Evolutionary conservation across 2,888 invertebrate genomes (phyloP), one percentile per base, ranked within the genome.

Genomic region (Tuberolachnus salignus): DNA sequence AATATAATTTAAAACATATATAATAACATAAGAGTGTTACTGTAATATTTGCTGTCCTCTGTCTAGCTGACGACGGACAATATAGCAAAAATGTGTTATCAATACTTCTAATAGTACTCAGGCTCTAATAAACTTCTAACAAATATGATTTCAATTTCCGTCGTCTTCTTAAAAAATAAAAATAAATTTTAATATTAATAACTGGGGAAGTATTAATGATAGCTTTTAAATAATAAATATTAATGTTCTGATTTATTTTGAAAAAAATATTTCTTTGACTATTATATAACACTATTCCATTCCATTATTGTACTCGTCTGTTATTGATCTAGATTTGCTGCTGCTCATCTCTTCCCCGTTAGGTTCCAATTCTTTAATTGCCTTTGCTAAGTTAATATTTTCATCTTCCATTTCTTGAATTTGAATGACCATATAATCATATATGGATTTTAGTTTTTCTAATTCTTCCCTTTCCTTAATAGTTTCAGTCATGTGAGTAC

Each of bases 401-500:
- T 78, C 59, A 34, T 75, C 34, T 69, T 78, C 46, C 21, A 59
- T 69, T 46, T 26, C 9, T n/a, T 51, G 19, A 59, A 69, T 78
- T 67, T 78, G 21, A 49, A 14, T 19, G 1, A 59, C 11, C 11
- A 75, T 21, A 21, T 59, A 11, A 49, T 78, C 0, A 34, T 78
- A 26, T 51, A 69, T 51, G 4, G 14, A 21, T 42, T 42, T 67
- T 1, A 78, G n/a, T n/a, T 11, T 69, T 67, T 34, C 59, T 4
- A 78, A n/a, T 49, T 67, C 67, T 69, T 69, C 69, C 16, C 6
- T 78, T 8, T 78, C 59, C 0, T 59, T 4, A 13, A 78, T 21
- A 21, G 1, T 59, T 59, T 78, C 61, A 34, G 75, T 75, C 80
- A 70, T 66, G 53, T 80, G 46, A 51, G 61, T 75, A 6, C 78